These are phyloP conservation scores for Hyperoplus immaculatus DNA, from an alignment of 2,797 vertebrate species.

Conservation along the genomic window DNA sequence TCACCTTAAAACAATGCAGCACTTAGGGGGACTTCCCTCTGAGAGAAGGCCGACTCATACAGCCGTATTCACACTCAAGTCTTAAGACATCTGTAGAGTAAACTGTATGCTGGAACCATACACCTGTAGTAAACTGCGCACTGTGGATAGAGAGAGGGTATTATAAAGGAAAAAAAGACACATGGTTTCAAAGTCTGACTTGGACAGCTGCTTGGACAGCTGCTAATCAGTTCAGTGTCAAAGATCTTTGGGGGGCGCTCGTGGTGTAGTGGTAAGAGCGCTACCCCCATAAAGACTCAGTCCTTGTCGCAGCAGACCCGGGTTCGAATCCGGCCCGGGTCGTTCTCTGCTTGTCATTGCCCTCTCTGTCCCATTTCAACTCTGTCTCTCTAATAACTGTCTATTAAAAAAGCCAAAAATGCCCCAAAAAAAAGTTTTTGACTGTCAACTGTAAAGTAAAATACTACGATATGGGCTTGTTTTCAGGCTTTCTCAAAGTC, in stretches of 20 bases:
- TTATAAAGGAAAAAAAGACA: background rate
- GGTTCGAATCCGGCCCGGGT: too few relatives aligned
- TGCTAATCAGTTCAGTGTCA: conserved; percentile 22
- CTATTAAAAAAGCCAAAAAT: too few relatives aligned
- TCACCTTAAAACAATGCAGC: conserved; percentile 76
- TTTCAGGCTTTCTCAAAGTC: conserved; percentile 38
- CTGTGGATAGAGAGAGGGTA: conserved; percentile 42
- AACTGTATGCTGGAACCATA: conserved; percentile 72
- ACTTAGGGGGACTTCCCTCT: conserved; percentile 71
- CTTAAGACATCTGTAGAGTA: conserved; percentile 75
- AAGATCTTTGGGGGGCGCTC: too few relatives aligned
- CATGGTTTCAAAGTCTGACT: conserved; percentile 28
- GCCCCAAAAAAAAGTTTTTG: conserved; percentile 11
- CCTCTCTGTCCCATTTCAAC: too few relatives aligned
- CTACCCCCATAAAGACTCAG: too few relatives aligned
- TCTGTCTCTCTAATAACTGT: too few relatives aligned
- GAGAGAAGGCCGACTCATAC: conserved; percentile 59
- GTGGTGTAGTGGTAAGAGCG: too few relatives aligned
- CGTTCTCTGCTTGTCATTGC: too few relatives aligned
- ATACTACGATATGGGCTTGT: conserved; percentile 40
- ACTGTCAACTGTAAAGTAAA: conserved; percentile 28
- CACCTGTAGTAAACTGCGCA: conserved; percentile 73
- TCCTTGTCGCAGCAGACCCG: too few relatives aligned
- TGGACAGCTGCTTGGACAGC: conserved; percentile 46
- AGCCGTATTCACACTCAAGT: conserved; percentile 60